phyloP scores from a whole-genome alignment of 2,797 vertebrate genomes.

The Glossophaga mutica region DNA sequence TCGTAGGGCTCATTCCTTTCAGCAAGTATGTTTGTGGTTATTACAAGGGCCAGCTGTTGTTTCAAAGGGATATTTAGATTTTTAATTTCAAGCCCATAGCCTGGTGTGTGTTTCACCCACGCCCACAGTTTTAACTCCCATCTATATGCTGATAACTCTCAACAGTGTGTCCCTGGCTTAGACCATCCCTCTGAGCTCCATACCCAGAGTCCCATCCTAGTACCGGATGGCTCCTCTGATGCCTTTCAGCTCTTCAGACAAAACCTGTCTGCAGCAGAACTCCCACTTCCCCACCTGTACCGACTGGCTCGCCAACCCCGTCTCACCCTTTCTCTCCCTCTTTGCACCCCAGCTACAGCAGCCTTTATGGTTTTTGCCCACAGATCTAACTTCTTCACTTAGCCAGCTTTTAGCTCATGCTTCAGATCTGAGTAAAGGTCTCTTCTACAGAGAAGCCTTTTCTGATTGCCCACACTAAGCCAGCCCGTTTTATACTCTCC shows the following conservation, averaged over 20 bases:
- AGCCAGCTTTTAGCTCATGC: background rate
- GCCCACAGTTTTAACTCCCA: background rate
- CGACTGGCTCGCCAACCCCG: background rate
- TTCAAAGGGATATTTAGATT: conserved; percentile 10
- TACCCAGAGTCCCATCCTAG: background rate
- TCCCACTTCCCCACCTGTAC: background rate
- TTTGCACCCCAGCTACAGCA: too few species aligned
- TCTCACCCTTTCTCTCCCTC: background rate
- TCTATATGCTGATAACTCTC: background rate
- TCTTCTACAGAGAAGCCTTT: background rate
- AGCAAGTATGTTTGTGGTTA: background rate
- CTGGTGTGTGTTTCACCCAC: background rate
- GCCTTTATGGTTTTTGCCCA: background rate
- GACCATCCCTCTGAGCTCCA: background rate
- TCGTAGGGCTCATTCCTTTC: background rate
- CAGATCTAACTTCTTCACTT: background rate
- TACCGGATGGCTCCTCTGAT: background rate
- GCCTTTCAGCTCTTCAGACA: background rate
- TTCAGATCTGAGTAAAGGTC: background rate
- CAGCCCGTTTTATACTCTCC: background rate
- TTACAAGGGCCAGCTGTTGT: background rate
- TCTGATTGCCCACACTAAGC: background rate
- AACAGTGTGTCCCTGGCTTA: background rate
- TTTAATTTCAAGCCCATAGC: background rate
- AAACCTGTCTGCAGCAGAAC: too few species aligned